Conservation (phyloP, 1,140 invertebrate species). For the Thaumetopoea pityocampa region DNA sequence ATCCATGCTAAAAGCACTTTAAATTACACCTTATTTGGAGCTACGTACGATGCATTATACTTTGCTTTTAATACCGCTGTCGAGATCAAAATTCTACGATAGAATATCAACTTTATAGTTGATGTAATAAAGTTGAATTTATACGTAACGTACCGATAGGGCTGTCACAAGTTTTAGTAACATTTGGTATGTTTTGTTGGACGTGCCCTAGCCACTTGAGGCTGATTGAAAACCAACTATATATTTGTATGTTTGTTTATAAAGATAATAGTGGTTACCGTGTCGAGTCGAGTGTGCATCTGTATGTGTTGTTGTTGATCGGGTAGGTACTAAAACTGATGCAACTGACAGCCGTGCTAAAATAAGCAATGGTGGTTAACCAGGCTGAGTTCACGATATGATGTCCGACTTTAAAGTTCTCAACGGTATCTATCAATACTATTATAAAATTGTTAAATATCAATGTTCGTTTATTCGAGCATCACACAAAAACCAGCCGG, state of each 20-base stretch:
- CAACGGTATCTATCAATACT: too few species aligned
- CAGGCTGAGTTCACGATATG: too few species aligned
- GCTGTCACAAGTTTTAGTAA: slow-evolving; percentile 28
- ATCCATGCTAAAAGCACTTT: background rate
- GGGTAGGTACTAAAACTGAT: too few species aligned
- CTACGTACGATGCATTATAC: background rate
- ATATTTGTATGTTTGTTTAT: slow-evolving; percentile 56
- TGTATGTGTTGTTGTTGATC: slow-evolving; percentile 29
- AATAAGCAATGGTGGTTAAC: too few species aligned
- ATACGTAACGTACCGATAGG: background rate
- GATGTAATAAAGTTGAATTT: background rate
- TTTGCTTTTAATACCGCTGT: background rate
- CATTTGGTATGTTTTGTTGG: slow-evolving; percentile 43
- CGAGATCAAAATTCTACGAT: background rate
- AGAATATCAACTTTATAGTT: slow-evolving; percentile 3
- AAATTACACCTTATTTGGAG: slow-evolving; percentile 2
- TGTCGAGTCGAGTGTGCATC: slow-evolving; percentile 50
- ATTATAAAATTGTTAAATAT: too few species aligned
- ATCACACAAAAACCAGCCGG: too few species aligned
- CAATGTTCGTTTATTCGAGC: too few species aligned
- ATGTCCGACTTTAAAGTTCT: too few species aligned
- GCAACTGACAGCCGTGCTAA: too few species aligned
- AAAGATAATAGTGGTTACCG: slow-evolving; percentile 49
- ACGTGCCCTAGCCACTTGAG: slow-evolving; percentile 37
- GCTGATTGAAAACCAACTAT: slow-evolving; percentile 58